Base-by-base conservation (phyloP, 2,113 vertebrate species). In the Gymnobelideus leadbeateri region DNA sequence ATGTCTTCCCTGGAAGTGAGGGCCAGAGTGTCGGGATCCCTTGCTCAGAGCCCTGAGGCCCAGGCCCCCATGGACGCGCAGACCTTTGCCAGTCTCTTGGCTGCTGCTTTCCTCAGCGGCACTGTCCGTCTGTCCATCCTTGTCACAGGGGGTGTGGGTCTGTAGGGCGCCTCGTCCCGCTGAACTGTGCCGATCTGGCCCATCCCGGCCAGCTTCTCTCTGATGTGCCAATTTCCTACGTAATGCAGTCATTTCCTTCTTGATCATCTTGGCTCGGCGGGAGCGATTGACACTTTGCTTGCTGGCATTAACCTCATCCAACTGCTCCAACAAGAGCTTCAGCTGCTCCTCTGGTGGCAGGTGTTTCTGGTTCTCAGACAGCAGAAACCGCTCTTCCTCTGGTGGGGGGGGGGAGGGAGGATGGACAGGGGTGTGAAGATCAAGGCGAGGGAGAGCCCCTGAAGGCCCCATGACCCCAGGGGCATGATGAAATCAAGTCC, bases 41-140 rank as follows among this genome's bases (percentile, higher is more conserved):
- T 95, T 93, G 91, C 61, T 68, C 61, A 68, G 57, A 28, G 57
- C 61, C 96, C 46, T 52, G 95, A 92, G 95, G 92, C 97, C 52
- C 57, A 52, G 55, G 94, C 50, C 53, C 96, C 94, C 50, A 55
- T 21, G 89, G 90, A 91, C 53, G 92, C 98, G 98, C 46, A 95
- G 98, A 99, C 99, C 99, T 99, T 99, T 99, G 97, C 99, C 98
- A 31, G 99, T 99, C 98, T 99, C 99, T 97, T 99, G 99, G 98
- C 99, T 99, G 98, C 99, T 99, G 99, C 99, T 99, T 98, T 99
- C 99, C 77, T 99, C 99, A 0, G 99, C 99, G 89, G 99, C 99
- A 7, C 99, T 99, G 95, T 99, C 99, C 0, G 99, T 99, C 98
- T 99, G 99, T 95, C 98, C 97, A 25, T 99, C 99, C 98, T 99